phyloP scores from a whole-genome alignment of 1,140 invertebrate genomes.

The Medauroidea extradentata region DNA sequence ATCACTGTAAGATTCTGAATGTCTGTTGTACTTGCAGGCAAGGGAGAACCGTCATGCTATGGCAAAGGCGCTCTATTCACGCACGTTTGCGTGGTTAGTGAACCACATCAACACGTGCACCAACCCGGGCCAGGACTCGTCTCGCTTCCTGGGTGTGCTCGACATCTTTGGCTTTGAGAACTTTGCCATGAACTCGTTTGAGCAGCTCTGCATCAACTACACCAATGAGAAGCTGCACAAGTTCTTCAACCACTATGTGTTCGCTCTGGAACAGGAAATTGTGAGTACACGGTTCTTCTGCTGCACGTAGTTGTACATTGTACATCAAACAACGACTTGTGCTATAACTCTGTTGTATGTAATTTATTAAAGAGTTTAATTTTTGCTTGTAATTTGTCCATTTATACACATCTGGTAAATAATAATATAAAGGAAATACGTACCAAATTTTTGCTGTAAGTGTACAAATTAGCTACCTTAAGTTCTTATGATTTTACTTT shows the following conservation, averaged over 20 bases:
- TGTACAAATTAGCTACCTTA: too few species aligned
- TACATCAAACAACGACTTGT: too few species aligned
- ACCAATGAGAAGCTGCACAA: conserved; percentile 98
- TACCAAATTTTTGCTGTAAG: too few species aligned
- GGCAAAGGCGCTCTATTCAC: conserved; percentile 86
- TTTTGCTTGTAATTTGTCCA: too few species aligned
- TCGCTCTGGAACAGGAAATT: conserved; percentile 87
- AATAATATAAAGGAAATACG: too few species aligned
- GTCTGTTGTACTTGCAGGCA: too few species aligned
- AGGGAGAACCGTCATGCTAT: conserved; percentile 84
- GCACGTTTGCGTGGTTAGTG: conserved; percentile 89
- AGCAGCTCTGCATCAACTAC: conserved; percentile 97
- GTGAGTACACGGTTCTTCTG: conserved; percentile 54
- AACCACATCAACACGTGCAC: conserved; percentile 90
- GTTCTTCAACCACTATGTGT: conserved; percentile 97
- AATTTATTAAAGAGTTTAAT: too few species aligned
- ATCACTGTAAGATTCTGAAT: too few species aligned
- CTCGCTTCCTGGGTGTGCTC: conserved; percentile 84
- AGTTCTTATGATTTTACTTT: too few species aligned
- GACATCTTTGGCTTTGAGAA: conserved; percentile 99
- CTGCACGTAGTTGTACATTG: too few species aligned
- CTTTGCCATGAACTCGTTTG: conserved; percentile 89
- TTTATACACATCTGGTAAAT: too few species aligned
- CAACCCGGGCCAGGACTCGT: conserved; percentile 74
- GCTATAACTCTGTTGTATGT: too few species aligned